Base-by-base conservation (phyloP, 2,888 invertebrate genomes). In the Leptinotarsa peninsularis region DNA sequence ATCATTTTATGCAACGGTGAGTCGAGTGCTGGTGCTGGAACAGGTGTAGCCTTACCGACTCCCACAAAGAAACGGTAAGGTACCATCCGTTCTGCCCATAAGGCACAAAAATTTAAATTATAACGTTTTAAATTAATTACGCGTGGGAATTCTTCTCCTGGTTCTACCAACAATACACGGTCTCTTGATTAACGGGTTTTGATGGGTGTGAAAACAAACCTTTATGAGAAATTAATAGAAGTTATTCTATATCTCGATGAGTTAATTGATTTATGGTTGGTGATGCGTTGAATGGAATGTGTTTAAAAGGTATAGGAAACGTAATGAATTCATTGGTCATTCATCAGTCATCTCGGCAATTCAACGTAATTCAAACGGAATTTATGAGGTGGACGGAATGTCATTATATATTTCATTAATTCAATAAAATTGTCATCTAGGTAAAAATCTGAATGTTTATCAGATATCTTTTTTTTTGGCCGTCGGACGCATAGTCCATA, bases 91-190 rank as follows among this genome's bases (percentile, higher is more conserved):
- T 69, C 75, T 49, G 69, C 77, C 81, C 81, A 81, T 81, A 81
- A 79, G 81, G 80, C 69, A 78, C 70, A 58, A 27, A 69, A 58
- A 70, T 70, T 70, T 49, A 70, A 70, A 78, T 79, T 73, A 73
- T 75, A 76, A 77, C 77, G 77, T 78, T 77, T 69, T 78, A 79
- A 79, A 78, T 76, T 76, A 79, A 81, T 81, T 74, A 78, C 43
- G 68, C 72, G 74, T 77, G 78, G 77, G 79, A 70, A 70, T 33
- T 63, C n/a, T 33, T 52, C 71, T 71, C 33, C 67, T 58, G 60
- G 27, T n/a, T 67, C 54, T 67, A 66, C 63, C 49, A 67, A 67
- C 66, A 66, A 52, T 71, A 10, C 66, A 52, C 56, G 56, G 17
- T 63, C 69, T 50, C 67, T 74, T 70, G 56, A 54, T 67, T 73